Conservation (phyloP, 1,140 invertebrate genomes). For the Drosophila subobscura region DNA sequence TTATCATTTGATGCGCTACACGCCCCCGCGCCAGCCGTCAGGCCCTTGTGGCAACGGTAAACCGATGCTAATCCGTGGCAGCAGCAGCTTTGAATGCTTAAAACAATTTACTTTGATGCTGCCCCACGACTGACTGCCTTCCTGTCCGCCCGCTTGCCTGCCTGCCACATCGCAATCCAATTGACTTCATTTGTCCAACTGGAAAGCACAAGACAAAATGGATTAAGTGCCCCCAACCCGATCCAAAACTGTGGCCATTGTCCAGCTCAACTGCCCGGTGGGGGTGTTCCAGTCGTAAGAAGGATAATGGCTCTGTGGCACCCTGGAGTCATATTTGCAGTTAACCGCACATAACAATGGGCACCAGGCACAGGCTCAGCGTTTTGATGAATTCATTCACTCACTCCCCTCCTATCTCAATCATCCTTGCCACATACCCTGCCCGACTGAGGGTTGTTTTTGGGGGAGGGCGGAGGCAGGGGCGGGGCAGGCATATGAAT, state of each 20-base stretch:
- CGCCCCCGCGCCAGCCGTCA: not conserved
- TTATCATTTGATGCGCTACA: constrained; percentile 49
- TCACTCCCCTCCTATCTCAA: not conserved
- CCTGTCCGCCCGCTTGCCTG: not conserved
- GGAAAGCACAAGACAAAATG: constrained; percentile 73
- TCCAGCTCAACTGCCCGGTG: constrained; percentile 12
- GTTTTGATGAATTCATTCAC: constrained; percentile 70
- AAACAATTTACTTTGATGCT: constrained; percentile 80
- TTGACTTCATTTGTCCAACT: constrained; percentile 76
- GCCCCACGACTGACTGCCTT: constrained; percentile 3
- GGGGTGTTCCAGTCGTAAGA: constrained; percentile 27
- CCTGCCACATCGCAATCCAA: constrained; percentile 64
- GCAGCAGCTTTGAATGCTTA: constrained; percentile 59
- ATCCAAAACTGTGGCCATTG: constrained; percentile 47
- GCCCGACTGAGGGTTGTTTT: not conserved
- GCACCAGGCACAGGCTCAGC: constrained; percentile 4
- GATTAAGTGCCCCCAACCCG: constrained; percentile 46
- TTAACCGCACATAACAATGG: constrained; percentile 73
- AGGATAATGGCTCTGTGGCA: constrained; percentile 49
- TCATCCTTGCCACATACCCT: not conserved
- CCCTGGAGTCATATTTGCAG: constrained; percentile 72
- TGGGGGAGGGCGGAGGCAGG: constrained; percentile 8
- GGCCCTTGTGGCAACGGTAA: constrained; percentile 15
- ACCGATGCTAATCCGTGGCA: constrained; percentile 70
- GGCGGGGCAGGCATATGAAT: constrained; percentile 65